Evolutionary conservation across 2,113 vertebrate species (phyloP).

Genomic region (Oenanthe melanoleuca): DNA sequence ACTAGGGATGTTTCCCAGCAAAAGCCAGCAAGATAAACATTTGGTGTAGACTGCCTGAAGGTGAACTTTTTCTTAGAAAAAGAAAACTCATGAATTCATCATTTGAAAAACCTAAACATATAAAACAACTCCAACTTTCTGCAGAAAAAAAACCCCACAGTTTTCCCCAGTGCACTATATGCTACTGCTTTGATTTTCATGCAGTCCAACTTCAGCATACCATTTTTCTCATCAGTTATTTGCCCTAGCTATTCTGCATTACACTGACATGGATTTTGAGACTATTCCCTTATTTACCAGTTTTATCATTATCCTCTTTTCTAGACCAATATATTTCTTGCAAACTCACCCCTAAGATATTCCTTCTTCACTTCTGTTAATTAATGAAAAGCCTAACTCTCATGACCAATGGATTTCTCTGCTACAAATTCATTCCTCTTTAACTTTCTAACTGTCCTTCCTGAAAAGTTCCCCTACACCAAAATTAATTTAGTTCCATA

Average conservation of each 20-base stretch:
- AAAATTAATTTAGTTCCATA: not conserved
- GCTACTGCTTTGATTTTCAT: not conserved
- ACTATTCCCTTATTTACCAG: not conserved
- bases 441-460: not conserved
- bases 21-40: conserved; percentile 36
- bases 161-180: not conserved
- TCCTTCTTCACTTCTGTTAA: not conserved
- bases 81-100: not conserved
- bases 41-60: not conserved
- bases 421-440: not conserved
- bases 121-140: not conserved
- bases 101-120: not conserved
- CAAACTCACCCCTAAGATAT: not conserved
- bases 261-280: not conserved
- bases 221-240: not conserved
- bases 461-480: not conserved
- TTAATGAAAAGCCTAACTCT: not conserved
- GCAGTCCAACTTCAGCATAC: not conserved
- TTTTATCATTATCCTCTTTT: not conserved
- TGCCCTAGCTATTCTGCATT: not conserved
- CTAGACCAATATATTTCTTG: not conserved
- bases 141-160: not conserved
- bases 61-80: not conserved
- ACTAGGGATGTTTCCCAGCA: not conserved
- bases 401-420: not conserved